Evolutionary conservation across 2,888 invertebrate species (phyloP).

Genomic region (Phasia obesa): DNA sequence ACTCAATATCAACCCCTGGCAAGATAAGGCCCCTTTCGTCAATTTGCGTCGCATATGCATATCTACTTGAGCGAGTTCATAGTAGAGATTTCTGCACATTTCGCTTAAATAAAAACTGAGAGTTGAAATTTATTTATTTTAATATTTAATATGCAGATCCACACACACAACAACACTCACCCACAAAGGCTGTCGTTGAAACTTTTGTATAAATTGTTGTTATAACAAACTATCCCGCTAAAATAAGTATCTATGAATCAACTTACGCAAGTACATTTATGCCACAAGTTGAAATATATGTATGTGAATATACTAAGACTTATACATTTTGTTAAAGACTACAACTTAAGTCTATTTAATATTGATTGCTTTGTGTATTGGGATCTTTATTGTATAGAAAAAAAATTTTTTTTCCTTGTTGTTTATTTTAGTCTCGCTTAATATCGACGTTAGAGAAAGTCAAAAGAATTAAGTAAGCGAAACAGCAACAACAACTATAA

Average conservation of each 20-base stretch:
- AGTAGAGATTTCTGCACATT: slow-evolving; percentile 16
- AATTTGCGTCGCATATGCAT: no score
- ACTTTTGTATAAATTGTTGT: background rate
- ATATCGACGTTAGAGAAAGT: background rate
- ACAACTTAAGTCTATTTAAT: slow-evolving; percentile 42
- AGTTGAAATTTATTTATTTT: slow-evolving; percentile 14
- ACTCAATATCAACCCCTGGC: no score
- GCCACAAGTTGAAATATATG: background rate
- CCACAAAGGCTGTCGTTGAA: background rate
- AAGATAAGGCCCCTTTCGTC: no score
- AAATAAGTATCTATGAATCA: background rate
- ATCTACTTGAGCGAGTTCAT: background rate
- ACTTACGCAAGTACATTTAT: background rate
- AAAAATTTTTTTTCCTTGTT: no score
- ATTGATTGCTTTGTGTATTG: slow-evolving; percentile 67
- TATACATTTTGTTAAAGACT: background rate
- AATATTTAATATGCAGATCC: slow-evolving; percentile 16
- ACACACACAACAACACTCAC: background rate
- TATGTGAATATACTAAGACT: no score
- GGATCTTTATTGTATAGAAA: slow-evolving; percentile 36
- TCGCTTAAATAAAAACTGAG: background rate
- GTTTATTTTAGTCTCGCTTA: background rate
- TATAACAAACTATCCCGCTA: slow-evolving; percentile 4
- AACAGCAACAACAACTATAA: background rate
- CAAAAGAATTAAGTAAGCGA: slow-evolving; percentile 2